These are phyloP conservation scores for Cacajao melanocephalus DNA, from an alignment of 2,797 vertebrate genomes.

Conservation along the genomic window DNA sequence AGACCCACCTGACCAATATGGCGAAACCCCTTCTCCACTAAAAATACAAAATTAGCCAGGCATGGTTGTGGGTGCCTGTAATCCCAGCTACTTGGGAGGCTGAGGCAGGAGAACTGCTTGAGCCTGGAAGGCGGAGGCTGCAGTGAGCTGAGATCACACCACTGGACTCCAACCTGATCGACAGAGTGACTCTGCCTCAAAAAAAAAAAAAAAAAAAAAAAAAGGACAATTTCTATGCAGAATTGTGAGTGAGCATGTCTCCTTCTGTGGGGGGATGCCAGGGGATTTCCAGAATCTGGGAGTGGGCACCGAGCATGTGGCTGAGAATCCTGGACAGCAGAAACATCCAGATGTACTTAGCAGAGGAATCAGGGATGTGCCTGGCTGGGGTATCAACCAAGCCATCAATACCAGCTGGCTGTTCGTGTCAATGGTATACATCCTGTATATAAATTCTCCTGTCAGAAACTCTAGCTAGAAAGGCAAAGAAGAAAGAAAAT, in stretches of 20 bases:
- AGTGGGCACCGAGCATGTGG: background rate
- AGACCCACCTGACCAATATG: background rate
- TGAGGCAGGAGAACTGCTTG: background rate
- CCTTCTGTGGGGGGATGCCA: rapidly evolving
- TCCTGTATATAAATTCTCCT: background rate
- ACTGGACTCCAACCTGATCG: background rate
- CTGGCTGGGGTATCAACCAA: background rate
- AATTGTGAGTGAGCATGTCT: background rate
- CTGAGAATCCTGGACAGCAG: background rate
- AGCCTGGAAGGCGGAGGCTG: background rate
- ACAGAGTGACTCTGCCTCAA: background rate
- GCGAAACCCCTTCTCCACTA: background rate
- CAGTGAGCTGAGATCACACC: background rate
- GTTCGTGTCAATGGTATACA: conserved; percentile 68
- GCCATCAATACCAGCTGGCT: background rate
- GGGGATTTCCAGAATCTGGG: background rate
- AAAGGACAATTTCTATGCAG: background rate
- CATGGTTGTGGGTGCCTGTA: no score
- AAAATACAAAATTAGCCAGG: background rate
- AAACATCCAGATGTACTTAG: background rate
- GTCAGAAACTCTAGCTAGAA: conserved; percentile 31
- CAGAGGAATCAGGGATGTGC: background rate
- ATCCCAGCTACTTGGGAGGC: background rate
- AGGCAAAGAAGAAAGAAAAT: background rate
- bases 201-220: background rate